Conservation (phyloP, 1,140 invertebrate genomes). For the Mizuhopecten yessoensis region DNA sequence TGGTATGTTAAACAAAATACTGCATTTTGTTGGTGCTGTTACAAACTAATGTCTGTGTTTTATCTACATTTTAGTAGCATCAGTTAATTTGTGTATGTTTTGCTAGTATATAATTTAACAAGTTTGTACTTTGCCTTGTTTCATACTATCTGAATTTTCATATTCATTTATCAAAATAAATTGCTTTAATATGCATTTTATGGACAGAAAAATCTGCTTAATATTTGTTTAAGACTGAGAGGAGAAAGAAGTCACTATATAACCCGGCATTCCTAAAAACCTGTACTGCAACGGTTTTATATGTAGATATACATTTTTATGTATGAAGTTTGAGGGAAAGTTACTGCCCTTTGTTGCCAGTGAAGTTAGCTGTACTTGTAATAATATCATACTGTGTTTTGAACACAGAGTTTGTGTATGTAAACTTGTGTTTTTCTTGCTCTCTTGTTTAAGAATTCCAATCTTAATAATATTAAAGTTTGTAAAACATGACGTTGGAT, state of each 20-base stretch:
- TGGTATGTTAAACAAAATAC: neutral
- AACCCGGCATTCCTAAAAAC: neutral
- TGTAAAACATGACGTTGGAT: constrained; percentile 1
- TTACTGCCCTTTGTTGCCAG: constrained; percentile 30
- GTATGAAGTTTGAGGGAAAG: constrained; percentile 15
- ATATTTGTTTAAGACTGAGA: neutral
- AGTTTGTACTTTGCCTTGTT: neutral
- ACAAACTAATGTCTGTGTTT: neutral
- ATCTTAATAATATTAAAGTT: constrained; percentile 40
- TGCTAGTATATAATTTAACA: neutral
- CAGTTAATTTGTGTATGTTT: neutral
- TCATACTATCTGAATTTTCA: neutral
- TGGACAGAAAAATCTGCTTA: constrained; percentile 37
- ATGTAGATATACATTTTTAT: constrained; percentile 17
- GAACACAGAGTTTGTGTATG: neutral
- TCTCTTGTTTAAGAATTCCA: constrained; percentile 35
- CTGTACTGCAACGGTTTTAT: neutral
- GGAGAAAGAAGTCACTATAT: neutral
- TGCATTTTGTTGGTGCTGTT: neutral
- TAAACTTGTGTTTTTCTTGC: neutral
- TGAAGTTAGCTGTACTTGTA: neutral
- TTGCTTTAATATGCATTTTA: neutral
- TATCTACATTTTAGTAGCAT: no score
- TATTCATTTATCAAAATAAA: neutral
- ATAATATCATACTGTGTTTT: neutral